Conservation (phyloP, 1,140 invertebrate genomes). For the Yoshiicerus persimilis region DNA sequence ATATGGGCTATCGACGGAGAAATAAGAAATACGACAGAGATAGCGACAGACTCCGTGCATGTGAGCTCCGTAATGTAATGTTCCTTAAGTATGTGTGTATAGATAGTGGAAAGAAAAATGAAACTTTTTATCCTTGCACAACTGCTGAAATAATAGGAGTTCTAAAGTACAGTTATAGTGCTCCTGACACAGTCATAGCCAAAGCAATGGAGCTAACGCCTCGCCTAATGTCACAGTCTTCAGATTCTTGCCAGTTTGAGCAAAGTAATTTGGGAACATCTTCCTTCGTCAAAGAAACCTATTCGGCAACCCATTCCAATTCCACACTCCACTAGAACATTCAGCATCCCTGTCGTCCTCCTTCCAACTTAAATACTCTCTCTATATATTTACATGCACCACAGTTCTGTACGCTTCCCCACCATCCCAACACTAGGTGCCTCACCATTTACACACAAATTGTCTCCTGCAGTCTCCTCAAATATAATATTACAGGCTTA, state of each 20-base stretch:
- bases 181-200: constrained; percentile 17
- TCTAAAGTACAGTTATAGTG: constrained; percentile 13
- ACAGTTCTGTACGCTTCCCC: background rate
- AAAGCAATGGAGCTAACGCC: constrained; percentile 8
- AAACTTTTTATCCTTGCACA: constrained; percentile 35
- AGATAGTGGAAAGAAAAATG: constrained; percentile 23
- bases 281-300: constrained; percentile 16
- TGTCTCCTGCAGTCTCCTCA: background rate
- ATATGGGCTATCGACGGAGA: background rate
- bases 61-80: background rate
- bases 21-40: background rate
- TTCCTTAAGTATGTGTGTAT: background rate
- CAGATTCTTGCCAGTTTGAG: constrained; percentile 30
- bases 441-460: background rate
- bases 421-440: background rate
- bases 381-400: too few relatives aligned
- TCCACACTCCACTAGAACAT: background rate
- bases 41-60: background rate
- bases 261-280: constrained; percentile 27
- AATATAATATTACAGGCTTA: background rate
- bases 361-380: background rate
- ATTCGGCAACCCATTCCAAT: constrained; percentile 11
- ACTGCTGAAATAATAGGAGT: constrained; percentile 19
- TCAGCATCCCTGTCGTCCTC: background rate
- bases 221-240: constrained; percentile 27